Evolutionary conservation across 2,888 invertebrate species (phyloP).

Genomic region (Choristoneura rosaceana): DNA sequence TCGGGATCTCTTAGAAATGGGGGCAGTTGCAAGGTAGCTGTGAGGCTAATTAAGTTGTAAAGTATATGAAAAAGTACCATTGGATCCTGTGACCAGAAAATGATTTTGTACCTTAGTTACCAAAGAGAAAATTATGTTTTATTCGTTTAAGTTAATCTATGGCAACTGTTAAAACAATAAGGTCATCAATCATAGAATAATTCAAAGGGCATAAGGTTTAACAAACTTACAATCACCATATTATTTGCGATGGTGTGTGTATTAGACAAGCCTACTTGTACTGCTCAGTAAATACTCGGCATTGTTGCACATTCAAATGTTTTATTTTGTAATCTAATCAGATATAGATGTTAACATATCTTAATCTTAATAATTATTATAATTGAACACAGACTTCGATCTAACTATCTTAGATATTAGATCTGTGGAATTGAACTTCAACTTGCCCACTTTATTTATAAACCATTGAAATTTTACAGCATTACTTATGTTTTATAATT

Average conservation of each 20-base stretch:
- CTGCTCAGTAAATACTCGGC: neutral
- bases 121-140: constrained; percentile 24
- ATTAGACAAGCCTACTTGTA: no score
- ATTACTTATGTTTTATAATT: neutral
- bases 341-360: no score
- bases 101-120: constrained; percentile 21
- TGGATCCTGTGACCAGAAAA: neutral
- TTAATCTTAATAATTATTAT: no score
- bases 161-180: neutral
- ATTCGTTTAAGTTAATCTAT: constrained; percentile 12
- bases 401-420: no score
- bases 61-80: neutral
- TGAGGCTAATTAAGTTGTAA: constrained; percentile 18
- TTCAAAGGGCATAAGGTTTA: no score
- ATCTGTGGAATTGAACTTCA: no score
- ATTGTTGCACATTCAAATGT: neutral
- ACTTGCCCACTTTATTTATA: no score
- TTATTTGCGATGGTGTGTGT: no score
- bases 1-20: constrained; percentile 19
- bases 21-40: constrained; percentile 37
- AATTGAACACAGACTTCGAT: no score
- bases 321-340: neutral
- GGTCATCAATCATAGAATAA: neutral
- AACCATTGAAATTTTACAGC: no score
- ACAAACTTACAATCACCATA: no score